Base-by-base conservation (phyloP, 2,113 vertebrate species). In the Phocoena sinus region DNA sequence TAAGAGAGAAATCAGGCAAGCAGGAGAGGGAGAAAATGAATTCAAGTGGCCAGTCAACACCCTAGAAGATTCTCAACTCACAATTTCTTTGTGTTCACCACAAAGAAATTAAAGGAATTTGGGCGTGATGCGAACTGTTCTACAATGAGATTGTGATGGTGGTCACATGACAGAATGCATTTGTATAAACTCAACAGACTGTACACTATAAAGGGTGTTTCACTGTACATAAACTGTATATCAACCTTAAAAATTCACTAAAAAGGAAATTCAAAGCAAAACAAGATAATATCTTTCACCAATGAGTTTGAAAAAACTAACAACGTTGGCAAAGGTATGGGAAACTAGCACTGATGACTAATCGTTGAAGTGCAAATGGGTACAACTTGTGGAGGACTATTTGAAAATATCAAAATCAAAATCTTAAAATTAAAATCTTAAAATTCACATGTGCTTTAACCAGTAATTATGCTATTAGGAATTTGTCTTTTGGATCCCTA, bases 321-420 rank as follows among this genome's bases (percentile, higher is more conserved):
- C 60, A 50, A 33, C 1, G 1, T 2, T 79, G 89, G 41, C 56
- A 93, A 70, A 21, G 41, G 44, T 23, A 41, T 14, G n/a, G 21
- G n/a, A 47, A 87, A 83, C 53, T 47, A 28, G 28, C 38, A 53
- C 74, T 74, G 21, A 17, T 13, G 73, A 83, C 63, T 20, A 23
- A n/a, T 1, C 11, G 36, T 0, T 56, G 14, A 76, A 88, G 62
- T 68, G 18, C 60, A 28, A 68, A 63, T 0, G 53, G 82, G 38
- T 63, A 47, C 5, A 38, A 53, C n/a, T 58, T 47, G 60, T 67
- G 71, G 38, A 77, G 62, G 47, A 73, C 67, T 56, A 83, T 41
- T 83, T 90, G 31, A 88, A 96, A 97, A 90, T 44, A 84, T 60
- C 38, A 38, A 38, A 38, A 93, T 44, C 86, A 74, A 67, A 93